phyloP scores from a whole-genome alignment of 1,140 invertebrate species.

The Drosophila nebulosa region DNA sequence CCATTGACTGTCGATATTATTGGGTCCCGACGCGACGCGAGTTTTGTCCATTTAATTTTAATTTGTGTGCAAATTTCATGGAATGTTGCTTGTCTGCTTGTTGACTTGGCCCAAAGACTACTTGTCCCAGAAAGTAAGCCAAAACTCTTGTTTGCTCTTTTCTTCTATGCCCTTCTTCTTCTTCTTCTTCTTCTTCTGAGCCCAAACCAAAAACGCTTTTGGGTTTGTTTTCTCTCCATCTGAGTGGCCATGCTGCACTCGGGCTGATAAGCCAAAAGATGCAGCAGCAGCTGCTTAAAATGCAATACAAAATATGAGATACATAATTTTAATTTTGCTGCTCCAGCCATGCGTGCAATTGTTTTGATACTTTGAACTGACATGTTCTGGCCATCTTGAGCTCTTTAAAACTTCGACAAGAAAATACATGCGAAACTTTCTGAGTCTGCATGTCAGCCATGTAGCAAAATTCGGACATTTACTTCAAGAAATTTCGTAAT shows the following conservation, averaged over 20 bases:
- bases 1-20: constrained; percentile 7
- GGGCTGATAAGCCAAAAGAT: constrained; percentile 48
- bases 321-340: constrained; percentile 47
- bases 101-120: constrained; percentile 15
- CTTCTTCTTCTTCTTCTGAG: too few relatives aligned
- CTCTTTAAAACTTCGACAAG: constrained; percentile 15
- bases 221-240: constrained; percentile 2
- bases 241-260: constrained; percentile 31
- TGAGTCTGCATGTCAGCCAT: not conserved
- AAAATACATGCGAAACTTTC: constrained; percentile 7
- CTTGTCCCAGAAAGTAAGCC: constrained; percentile 6
- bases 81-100: constrained; percentile 16
- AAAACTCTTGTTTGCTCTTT: constrained; percentile 15
- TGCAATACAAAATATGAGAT: constrained; percentile 40
- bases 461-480: not conserved
- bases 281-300: constrained; percentile 40
- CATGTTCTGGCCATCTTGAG: constrained; percentile 17
- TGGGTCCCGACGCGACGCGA: constrained; percentile 24
- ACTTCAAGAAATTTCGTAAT: not conserved
- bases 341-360: constrained; percentile 57
- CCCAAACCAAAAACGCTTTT: not conserved
- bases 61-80: constrained; percentile 41
- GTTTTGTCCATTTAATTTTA: constrained; percentile 46
- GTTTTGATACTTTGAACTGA: constrained; percentile 45
- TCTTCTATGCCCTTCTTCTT: not conserved